These are phyloP conservation scores for Ophonus ardosiacus DNA, from an alignment of 2,888 invertebrate species.

Conservation along the genomic window DNA sequence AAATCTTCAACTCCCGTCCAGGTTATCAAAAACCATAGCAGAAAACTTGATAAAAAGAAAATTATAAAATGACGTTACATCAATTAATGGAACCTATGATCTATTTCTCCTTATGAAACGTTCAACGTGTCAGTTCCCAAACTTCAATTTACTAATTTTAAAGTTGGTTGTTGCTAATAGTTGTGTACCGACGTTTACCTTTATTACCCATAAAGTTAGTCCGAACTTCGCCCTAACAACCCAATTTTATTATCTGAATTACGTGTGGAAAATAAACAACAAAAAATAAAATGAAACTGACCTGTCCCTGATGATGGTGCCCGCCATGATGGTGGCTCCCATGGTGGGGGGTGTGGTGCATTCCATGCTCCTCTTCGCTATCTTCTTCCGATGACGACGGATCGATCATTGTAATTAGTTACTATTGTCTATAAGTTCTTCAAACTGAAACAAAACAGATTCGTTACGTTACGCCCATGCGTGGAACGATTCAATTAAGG, in stretches of 20 bases:
- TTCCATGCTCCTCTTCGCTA: slow-evolving; percentile 90
- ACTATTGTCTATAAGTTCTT: slow-evolving; percentile 48
- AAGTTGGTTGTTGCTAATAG: neutral
- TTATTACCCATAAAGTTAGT: neutral
- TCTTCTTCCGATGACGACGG: slow-evolving; percentile 98
- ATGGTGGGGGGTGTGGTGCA: slow-evolving; percentile 72
- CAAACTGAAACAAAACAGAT: slow-evolving; percentile 32
- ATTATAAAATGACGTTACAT: no score
- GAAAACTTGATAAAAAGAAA: no score
- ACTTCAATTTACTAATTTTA: no score
- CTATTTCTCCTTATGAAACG: no score
- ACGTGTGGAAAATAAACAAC: neutral
- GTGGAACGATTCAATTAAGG: no score
- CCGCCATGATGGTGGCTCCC: slow-evolving; percentile 72
- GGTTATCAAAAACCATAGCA: no score
- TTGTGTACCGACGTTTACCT: neutral
- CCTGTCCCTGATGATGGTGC: slow-evolving; percentile 73
- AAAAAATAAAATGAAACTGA: slow-evolving; percentile 5
- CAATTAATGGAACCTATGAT: no score
- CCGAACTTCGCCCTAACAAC: neutral
- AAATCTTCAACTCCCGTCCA: no score
- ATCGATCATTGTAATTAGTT: slow-evolving; percentile 85
- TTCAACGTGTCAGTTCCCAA: no score
- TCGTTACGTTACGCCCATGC: neutral
- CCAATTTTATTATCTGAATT: neutral